Conservation (phyloP, 2,797 vertebrate genomes). For the Ispidina lecontei region DNA sequence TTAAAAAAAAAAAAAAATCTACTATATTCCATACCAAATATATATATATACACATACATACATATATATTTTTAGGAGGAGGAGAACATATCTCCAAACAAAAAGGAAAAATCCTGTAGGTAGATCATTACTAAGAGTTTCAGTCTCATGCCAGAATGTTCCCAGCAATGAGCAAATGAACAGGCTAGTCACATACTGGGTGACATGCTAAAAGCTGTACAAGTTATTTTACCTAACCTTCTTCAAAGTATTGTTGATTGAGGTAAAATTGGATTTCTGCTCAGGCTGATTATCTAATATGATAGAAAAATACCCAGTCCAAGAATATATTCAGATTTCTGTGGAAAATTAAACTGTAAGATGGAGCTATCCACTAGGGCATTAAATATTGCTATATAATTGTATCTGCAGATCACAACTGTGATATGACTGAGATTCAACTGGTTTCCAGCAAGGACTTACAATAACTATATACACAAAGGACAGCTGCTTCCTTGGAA, state of each 20-base stretch:
- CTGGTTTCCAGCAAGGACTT: neutral
- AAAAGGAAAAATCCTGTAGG: neutral
- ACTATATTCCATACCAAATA: neutral
- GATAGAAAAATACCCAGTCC: conserved; percentile 73
- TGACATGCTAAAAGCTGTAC: neutral
- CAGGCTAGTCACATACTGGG: neutral
- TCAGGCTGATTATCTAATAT: conserved; percentile 73
- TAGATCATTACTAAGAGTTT: neutral
- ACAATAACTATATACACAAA: neutral
- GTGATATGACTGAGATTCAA: neutral
- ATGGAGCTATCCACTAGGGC: conserved; percentile 51
- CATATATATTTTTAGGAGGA: too few species aligned
- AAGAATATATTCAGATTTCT: conserved; percentile 75
- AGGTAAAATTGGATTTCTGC: conserved; percentile 77
- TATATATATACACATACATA: too few species aligned
- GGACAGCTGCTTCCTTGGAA: neutral
- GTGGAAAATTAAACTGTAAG: conserved; percentile 73
- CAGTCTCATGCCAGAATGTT: neutral
- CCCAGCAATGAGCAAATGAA: neutral
- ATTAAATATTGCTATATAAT: conserved; percentile 70
- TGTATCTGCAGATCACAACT: conserved; percentile 46
- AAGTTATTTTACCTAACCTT: neutral
- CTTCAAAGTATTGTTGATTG: conserved; percentile 60
- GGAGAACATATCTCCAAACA: neutral
- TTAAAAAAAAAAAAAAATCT: neutral